phyloP scores from a whole-genome alignment of 2,797 vertebrate genomes.

The Furcifer pardalis region DNA sequence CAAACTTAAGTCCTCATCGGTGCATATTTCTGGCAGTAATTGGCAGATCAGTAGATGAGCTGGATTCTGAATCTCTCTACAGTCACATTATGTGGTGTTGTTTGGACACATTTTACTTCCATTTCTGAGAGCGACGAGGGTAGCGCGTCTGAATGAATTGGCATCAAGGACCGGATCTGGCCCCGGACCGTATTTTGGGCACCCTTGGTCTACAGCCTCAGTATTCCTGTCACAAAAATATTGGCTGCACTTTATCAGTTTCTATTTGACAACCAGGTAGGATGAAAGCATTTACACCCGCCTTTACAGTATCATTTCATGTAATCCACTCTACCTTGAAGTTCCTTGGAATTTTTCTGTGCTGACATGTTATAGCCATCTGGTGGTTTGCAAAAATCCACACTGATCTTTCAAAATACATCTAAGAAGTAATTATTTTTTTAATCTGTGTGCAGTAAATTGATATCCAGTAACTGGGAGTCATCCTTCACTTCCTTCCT shows the following conservation, averaged over 20 bases:
- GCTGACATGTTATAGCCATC: constrained; percentile 36
- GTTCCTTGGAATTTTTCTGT: constrained; percentile 24
- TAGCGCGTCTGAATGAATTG: too few species aligned
- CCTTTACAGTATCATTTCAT: not conserved
- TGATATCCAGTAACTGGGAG: constrained; percentile 45
- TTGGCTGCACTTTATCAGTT: not conserved
- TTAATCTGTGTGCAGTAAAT: constrained; percentile 50
- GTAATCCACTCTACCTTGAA: not conserved
- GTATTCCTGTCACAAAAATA: not conserved
- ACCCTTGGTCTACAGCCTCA: not conserved
- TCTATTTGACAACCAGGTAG: not conserved
- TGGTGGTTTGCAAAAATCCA: constrained; percentile 32
- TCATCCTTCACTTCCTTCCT: constrained; percentile 36
- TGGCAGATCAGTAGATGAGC: too few species aligned
- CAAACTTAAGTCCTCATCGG: too few species aligned
- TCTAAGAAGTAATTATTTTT: constrained; percentile 56
- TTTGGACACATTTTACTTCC: too few species aligned
- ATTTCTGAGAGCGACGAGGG: too few species aligned
- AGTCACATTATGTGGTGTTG: too few species aligned
- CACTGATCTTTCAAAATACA: constrained; percentile 39
- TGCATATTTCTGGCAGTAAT: too few species aligned
- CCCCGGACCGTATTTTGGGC: too few species aligned
- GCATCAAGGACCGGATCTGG: too few species aligned
- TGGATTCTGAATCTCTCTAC: too few species aligned
- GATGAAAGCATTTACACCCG: not conserved